Conservation (phyloP, 2,113 vertebrate genomes). For the Oxygymnocypris stewartii region DNA sequence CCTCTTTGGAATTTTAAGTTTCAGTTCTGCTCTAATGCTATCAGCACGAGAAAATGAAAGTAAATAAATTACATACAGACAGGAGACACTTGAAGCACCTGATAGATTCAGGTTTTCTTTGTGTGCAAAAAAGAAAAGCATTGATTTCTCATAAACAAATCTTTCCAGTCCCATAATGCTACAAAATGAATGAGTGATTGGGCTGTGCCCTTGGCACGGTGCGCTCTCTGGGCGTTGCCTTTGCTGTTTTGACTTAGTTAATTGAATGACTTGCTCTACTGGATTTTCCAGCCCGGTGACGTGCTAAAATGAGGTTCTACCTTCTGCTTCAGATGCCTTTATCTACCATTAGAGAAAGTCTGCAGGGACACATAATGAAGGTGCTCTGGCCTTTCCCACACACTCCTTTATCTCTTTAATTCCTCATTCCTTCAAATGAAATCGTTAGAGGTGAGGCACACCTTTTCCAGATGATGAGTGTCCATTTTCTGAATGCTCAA, state of each 20-base stretch:
- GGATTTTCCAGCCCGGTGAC: slow-evolving; percentile 13
- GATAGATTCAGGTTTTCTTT: not conserved
- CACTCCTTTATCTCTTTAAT: slow-evolving; percentile 19
- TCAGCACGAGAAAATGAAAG: not conserved
- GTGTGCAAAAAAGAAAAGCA: not conserved
- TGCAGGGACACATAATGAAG: not conserved
- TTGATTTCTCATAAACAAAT: not conserved
- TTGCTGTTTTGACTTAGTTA: slow-evolving; percentile 23
- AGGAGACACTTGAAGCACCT: not conserved
- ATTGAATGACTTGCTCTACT: slow-evolving; percentile 33
- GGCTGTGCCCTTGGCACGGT: not conserved
- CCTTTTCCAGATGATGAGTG: not conserved
- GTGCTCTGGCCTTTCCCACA: slow-evolving; percentile 7
- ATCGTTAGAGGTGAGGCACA: slow-evolving; percentile 26
- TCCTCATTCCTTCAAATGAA: slow-evolving; percentile 7
- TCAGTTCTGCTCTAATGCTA: not conserved
- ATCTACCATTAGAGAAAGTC: slow-evolving; percentile 10
- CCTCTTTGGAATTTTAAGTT: not conserved
- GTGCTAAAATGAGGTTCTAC: slow-evolving; percentile 23
- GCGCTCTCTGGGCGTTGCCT: not conserved
- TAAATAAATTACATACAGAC: not conserved
- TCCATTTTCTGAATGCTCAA: not conserved
- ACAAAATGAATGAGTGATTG: not conserved
- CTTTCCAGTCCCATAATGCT: not conserved
- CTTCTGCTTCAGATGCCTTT: slow-evolving; percentile 20